Conservation (phyloP, 2,888 invertebrate species). For the Apantesis nais region DNA sequence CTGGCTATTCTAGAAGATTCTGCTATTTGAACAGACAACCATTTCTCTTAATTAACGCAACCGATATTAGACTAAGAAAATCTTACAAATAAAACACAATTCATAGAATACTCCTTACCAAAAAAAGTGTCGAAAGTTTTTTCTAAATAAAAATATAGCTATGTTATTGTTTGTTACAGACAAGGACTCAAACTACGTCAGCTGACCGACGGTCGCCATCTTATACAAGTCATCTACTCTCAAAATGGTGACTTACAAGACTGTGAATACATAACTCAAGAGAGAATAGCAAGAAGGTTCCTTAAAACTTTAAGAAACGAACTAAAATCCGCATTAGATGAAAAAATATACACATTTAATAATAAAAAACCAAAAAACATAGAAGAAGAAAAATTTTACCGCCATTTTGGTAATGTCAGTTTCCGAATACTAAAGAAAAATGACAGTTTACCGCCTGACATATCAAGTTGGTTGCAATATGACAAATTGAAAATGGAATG, state of each 20-base stretch:
- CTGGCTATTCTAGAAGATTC: too few species aligned
- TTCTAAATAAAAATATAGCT: not conserved
- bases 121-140: not conserved
- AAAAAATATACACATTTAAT: constrained; percentile 66
- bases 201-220: constrained; percentile 88
- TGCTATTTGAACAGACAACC: too few species aligned
- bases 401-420: constrained; percentile 83
- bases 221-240: constrained; percentile 89
- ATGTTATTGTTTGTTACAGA: constrained; percentile 70
- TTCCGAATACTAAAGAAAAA: constrained; percentile 81
- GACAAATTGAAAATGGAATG: constrained; percentile 85
- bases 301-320: constrained; percentile 86
- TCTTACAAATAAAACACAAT: too few species aligned
- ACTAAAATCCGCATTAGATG: constrained; percentile 77
- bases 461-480: constrained; percentile 86
- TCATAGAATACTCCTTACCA: too few species aligned
- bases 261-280: constrained; percentile 88
- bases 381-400: constrained; percentile 69
- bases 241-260: constrained; percentile 86
- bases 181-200: constrained; percentile 87
- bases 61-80: too few species aligned
- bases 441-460: constrained; percentile 76
- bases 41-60: too few species aligned
- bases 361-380: constrained; percentile 54
- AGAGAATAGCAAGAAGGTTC: constrained; percentile 84